Evolutionary conservation across 2,113 vertebrate genomes (phyloP).

Genomic region (Sceloporus tristichus): DNA sequence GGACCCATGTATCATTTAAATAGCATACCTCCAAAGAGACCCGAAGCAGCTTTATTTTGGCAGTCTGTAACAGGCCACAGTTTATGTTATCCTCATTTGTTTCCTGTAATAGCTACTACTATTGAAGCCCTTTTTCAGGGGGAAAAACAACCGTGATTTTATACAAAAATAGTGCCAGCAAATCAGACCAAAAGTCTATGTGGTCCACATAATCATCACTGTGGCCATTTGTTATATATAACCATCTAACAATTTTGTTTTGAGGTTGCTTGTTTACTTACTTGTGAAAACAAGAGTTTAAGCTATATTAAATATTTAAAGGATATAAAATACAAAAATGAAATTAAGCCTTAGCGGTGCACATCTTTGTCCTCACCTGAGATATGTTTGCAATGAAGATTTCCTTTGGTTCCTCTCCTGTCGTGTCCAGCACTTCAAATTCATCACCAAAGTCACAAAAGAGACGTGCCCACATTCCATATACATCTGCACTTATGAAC

Average conservation of each 20-base stretch:
- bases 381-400: constrained; percentile 96
- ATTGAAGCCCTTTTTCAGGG: neutral
- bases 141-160: neutral
- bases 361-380: constrained; percentile 79
- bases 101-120: neutral
- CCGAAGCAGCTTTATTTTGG: too few species aligned
- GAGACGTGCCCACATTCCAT: constrained; percentile 91
- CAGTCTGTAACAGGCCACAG: too few species aligned
- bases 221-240: neutral
- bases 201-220: neutral
- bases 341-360: constrained; percentile 7
- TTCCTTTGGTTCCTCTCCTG: constrained; percentile 96
- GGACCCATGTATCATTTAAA: too few species aligned
- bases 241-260: neutral
- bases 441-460: constrained; percentile 98
- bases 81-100: neutral
- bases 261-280: neutral
- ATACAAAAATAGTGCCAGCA: neutral
- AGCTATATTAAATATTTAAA: neutral
- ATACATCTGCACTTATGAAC: constrained; percentile 93
- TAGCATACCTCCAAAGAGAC: too few species aligned
- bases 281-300: neutral
- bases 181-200: neutral
- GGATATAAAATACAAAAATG: neutral
- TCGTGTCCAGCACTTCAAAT: constrained; percentile 95